Conservation (phyloP, 2,113 vertebrate species). For the Neofelis nebulosa region DNA sequence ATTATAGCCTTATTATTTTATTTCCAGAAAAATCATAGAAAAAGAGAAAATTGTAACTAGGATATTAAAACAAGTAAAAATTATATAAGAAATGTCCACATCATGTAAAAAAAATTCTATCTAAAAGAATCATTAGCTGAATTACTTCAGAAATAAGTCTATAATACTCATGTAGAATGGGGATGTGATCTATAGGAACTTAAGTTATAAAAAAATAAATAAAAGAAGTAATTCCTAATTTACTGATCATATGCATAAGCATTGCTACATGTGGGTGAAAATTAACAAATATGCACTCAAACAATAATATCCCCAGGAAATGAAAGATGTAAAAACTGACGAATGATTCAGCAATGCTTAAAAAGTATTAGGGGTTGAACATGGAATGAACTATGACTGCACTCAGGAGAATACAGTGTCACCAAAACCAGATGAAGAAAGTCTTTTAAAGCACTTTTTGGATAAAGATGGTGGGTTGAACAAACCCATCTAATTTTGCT, state of each 20-base stretch:
- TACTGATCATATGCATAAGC: neutral
- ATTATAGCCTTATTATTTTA: constrained; percentile 69
- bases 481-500: neutral
- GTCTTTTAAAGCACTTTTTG: neutral
- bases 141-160: neutral
- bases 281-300: neutral
- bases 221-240: neutral
- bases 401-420: neutral
- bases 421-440: neutral
- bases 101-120: constrained; percentile 5
- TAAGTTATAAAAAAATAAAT: constrained; percentile 15
- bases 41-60: constrained; percentile 46
- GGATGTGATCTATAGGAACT: neutral
- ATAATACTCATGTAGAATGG: neutral
- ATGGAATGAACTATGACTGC: neutral
- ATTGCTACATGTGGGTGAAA: neutral
- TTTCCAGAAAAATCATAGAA: constrained; percentile 64
- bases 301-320: neutral
- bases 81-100: constrained; percentile 45
- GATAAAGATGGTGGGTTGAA: neutral
- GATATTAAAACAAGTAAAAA: constrained; percentile 55
- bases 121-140: neutral
- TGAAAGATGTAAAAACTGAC: neutral
- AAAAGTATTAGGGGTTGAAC: neutral
- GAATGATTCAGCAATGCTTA: neutral